phyloP scores from a whole-genome alignment of 2,888 invertebrate species.

The Ophion ventricosus region DNA sequence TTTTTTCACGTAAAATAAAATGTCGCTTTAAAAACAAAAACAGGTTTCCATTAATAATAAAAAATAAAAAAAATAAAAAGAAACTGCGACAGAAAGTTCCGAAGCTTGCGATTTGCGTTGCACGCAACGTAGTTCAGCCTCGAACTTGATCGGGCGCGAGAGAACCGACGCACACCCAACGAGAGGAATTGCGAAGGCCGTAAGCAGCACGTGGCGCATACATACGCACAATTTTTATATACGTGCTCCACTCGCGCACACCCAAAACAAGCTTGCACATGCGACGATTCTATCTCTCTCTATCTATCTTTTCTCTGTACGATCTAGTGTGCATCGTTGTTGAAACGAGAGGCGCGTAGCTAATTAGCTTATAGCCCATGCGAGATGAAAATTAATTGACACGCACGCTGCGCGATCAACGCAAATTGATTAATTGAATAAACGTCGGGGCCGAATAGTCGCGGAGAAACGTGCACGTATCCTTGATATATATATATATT shows the following conservation, averaged over 20 bases:
- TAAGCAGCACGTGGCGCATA: conserved; percentile 10
- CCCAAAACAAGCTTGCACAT: neutral
- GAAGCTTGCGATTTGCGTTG: conserved; percentile 12
- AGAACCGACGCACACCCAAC: conserved; percentile 31
- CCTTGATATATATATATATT: neutral
- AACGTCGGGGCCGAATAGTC: conserved; percentile 22
- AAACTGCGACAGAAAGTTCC: conserved; percentile 9
- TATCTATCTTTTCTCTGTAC: neutral
- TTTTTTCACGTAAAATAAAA: no score
- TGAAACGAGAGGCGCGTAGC: conserved; percentile 45
- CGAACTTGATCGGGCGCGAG: conserved; percentile 60
- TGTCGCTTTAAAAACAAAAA: no score
- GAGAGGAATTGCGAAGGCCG: conserved; percentile 55
- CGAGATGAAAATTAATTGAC: conserved; percentile 52
- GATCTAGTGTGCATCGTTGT: conserved; percentile 26
- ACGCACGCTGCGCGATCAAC: conserved; percentile 46
- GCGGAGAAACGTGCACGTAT: neutral
- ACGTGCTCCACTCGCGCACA: conserved; percentile 24
- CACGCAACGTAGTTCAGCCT: conserved; percentile 51
- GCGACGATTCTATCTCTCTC: neutral
- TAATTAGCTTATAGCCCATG: conserved; percentile 33
- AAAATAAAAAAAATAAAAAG: conserved; percentile 10
- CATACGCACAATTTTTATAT: conserved; percentile 45
- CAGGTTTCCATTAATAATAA: neutral
- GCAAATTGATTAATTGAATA: conserved; percentile 63